Percentiles rank a stretch among this genome's conserved stretches.
phyloP scores from a whole-genome alignment of 2,888 invertebrate species.

The Pterostichus madidus region DNA sequence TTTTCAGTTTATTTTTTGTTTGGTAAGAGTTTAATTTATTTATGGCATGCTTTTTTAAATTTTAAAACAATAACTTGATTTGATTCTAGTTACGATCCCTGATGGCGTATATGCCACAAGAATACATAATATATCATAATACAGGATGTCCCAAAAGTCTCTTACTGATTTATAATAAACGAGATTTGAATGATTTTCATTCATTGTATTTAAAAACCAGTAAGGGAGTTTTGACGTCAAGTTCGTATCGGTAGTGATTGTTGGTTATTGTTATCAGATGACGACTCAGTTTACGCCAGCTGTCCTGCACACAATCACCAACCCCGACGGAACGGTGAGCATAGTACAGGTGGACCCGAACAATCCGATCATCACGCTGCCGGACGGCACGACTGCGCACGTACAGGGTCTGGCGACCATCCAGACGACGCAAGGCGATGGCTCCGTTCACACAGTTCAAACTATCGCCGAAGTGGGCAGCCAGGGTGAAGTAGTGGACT shows the following conservation, averaged over 20 bases:
- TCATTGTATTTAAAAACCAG: too few species aligned
- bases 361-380: constrained; percentile 95
- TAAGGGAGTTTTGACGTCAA: too few species aligned
- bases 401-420: constrained; percentile 89
- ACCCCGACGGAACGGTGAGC: constrained; percentile 97
- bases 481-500: constrained; percentile 91
- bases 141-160: too few species aligned
- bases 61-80: not conserved
- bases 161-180: too few species aligned
- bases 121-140: not conserved
- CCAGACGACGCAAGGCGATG: constrained; percentile 82
- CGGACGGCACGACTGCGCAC: constrained; percentile 97
- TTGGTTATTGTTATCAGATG: constrained; percentile 75
- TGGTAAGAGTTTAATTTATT: constrained; percentile 2
- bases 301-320: constrained; percentile 96
- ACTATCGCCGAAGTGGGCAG: constrained; percentile 88
- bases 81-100: constrained; percentile 4
- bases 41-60: constrained; percentile 3
- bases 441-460: constrained; percentile 83
- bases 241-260: too few species aligned
- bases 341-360: constrained; percentile 97
- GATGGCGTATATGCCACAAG: not conserved
- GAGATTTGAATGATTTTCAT: too few species aligned
- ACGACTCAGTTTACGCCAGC: constrained; percentile 90
- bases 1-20: constrained; percentile 11